Conservation (phyloP, 2,113 vertebrate genomes). For the Coracopsis vasa region DNA sequence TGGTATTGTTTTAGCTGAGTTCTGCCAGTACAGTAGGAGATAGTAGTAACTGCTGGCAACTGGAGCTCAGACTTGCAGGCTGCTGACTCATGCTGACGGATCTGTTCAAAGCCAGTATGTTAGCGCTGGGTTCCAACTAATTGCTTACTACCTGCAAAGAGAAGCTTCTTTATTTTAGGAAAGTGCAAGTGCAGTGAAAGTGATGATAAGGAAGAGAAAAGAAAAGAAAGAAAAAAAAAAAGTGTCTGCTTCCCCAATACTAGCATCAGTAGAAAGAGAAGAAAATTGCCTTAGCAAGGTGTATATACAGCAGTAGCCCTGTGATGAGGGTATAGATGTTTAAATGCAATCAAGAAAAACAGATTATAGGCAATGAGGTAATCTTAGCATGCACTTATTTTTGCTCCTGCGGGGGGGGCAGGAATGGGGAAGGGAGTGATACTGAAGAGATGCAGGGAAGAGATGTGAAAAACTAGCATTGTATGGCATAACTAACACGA, state of each 20-base stretch:
- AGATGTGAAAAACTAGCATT: neutral
- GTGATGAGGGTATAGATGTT: neutral
- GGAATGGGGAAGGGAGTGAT: neutral
- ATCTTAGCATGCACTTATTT: neutral
- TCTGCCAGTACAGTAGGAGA: neutral
- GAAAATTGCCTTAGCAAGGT: neutral
- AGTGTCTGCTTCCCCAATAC: neutral
- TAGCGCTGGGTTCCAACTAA: neutral
- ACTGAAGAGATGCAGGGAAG: neutral
- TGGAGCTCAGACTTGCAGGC: neutral
- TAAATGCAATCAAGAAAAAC: neutral
- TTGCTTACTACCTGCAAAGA: neutral
- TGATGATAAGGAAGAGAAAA: neutral
- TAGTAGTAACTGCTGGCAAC: neutral
- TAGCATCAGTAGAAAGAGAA: neutral
- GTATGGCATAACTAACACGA: neutral
- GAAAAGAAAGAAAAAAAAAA: neutral
- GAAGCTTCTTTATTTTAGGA: neutral
- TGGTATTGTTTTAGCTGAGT: neutral
- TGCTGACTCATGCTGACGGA: conserved; percentile 21
- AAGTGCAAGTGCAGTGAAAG: neutral
- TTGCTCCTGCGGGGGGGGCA: fast-evolving
- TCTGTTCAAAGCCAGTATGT: neutral
- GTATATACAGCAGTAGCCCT: neutral
- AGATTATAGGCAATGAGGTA: neutral